phyloP scores from a whole-genome alignment of 2,797 vertebrate genomes.

The Myripristis jacobus region DNA sequence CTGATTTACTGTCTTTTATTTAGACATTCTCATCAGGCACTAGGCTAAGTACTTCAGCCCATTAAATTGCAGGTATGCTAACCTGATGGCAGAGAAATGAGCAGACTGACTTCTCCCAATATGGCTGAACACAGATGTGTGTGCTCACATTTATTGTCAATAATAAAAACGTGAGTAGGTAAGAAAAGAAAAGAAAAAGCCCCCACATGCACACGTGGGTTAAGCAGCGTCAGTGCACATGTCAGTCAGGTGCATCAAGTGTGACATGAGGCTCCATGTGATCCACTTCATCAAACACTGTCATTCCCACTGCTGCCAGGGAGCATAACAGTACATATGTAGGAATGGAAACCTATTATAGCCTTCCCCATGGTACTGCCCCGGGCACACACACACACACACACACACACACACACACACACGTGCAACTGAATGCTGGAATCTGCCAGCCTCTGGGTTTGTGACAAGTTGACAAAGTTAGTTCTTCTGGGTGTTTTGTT shows the following conservation, averaged over 20 bases:
- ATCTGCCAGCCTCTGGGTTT: not conserved
- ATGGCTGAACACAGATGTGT: not conserved
- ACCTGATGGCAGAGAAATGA: not conserved
- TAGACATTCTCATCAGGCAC: not conserved
- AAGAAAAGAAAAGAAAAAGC: not conserved
- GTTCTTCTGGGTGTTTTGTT: slow-evolving; percentile 7
- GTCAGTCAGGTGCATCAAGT: slow-evolving; percentile 27
- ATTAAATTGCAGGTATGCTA: not conserved
- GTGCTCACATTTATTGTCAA: slow-evolving; percentile 4
- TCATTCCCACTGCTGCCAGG: slow-evolving; percentile 41
- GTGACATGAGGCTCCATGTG: slow-evolving; percentile 49
- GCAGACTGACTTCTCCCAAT: not conserved
- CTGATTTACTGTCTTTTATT: not conserved
- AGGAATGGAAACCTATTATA: slow-evolving; percentile 61
- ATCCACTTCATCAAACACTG: slow-evolving; percentile 46
- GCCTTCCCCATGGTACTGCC: slow-evolving; percentile 62
- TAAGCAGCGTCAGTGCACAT: not conserved
- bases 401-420: slow-evolving; percentile 17
- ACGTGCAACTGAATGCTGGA: not conserved
- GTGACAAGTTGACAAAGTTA: slow-evolving; percentile 24
- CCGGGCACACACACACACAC: slow-evolving; percentile 45
- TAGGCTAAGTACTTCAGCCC: not conserved
- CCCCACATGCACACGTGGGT: not conserved
- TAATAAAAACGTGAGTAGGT: not conserved
- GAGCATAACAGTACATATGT: slow-evolving; percentile 54